Percentiles rank a stretch among this genome's conserved stretches.
phyloP scores from a whole-genome alignment of 2,113 vertebrate species.

The Cottus gobio region DNA sequence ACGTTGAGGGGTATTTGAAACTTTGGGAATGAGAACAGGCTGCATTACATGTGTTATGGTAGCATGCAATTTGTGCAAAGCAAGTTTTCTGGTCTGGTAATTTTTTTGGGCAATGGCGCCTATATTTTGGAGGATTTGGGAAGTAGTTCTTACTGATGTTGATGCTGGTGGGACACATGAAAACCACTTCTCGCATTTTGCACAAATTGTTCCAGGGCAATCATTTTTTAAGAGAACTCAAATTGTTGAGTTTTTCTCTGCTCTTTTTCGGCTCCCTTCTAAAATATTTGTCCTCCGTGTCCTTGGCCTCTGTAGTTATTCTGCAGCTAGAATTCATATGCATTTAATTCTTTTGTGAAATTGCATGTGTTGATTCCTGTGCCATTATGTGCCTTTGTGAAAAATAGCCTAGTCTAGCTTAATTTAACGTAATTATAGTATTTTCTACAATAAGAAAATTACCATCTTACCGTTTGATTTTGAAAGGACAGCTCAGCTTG shows the following conservation, averaged over 20 bases:
- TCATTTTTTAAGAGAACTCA: background rate
- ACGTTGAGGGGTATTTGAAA: too few species aligned
- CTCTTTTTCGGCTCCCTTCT: background rate
- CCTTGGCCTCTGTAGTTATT: background rate
- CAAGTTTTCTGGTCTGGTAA: too few species aligned
- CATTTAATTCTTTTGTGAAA: background rate
- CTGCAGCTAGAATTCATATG: background rate
- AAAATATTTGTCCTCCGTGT: background rate
- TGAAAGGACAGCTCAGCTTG: slow-evolving; percentile 20
- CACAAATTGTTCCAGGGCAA: background rate
- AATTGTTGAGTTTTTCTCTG: background rate
- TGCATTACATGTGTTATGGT: too few species aligned
- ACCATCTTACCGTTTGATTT: slow-evolving; percentile 48
- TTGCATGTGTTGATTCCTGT: too few species aligned
- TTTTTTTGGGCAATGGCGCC: background rate
- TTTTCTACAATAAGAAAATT: background rate
- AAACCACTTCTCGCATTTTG: background rate
- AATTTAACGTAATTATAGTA: background rate
- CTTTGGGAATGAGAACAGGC: too few species aligned
- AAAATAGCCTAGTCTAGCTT: background rate
- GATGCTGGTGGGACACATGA: background rate
- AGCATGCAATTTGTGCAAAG: too few species aligned
- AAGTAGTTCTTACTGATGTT: background rate
- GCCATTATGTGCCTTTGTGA: background rate
- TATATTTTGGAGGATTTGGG: background rate